A percentile compares a stretch with the other conserved stretches of the same genome.
Conservation (phyloP, 2,797 vertebrate species). For the Takifugu ocellatus region DNA sequence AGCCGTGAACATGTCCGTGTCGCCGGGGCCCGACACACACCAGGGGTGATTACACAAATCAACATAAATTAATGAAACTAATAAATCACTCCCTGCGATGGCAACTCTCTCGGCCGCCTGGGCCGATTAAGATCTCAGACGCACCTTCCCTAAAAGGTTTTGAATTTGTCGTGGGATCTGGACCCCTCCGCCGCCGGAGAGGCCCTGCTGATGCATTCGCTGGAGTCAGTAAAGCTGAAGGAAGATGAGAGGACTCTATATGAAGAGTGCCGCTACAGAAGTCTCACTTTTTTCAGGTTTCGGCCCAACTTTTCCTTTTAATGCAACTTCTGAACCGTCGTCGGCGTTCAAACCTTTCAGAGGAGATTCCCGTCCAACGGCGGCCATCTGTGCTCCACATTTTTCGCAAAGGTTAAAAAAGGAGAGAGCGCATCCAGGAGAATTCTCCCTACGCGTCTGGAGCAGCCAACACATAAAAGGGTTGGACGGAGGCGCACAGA, state of each 20-base stretch:
- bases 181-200: no score
- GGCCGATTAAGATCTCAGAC: conserved; percentile 65
- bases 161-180: no score
- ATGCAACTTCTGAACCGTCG: conserved; percentile 43
- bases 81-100: conserved; percentile 53
- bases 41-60: conserved; percentile 66
- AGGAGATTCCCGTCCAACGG: conserved; percentile 39
- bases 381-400: conserved; percentile 72
- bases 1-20: conserved; percentile 64
- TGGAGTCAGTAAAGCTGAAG: conserved; percentile 13
- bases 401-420: conserved; percentile 60
- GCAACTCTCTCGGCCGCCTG: conserved; percentile 61
- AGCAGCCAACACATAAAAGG: conserved; percentile 64
- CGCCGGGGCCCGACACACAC: conserved; percentile 57
- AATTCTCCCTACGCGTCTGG: conserved; percentile 44
- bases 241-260: conserved; percentile 45
- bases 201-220: no score
- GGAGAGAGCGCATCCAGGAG: conserved; percentile 52
- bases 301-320: conserved; percentile 39
- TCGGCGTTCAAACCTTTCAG: conserved; percentile 32
- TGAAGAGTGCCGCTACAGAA: conserved; percentile 28
- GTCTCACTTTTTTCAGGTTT: conserved; percentile 6
- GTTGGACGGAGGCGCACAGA: conserved; percentile 54
- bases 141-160: conserved; percentile 28
- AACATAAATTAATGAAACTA: conserved; percentile 69